Evolutionary conservation across 2,113 vertebrate genomes (phyloP), one percentile per base, ranked within the genome.

Genomic region (Apodemus sylvaticus): DNA sequence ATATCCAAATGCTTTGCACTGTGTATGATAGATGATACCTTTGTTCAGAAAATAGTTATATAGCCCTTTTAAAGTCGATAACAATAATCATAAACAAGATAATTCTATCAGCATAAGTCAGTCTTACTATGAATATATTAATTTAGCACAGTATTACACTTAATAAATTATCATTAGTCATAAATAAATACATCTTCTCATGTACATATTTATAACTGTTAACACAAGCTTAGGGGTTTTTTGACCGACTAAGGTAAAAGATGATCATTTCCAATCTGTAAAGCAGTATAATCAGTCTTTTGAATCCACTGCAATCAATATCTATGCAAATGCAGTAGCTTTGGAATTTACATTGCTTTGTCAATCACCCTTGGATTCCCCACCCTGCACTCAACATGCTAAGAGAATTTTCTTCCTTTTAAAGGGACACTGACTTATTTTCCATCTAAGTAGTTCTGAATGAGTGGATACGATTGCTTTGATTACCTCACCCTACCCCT

Each of bases 261-360:
- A 94, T 62, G 74, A 36, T 95, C 81, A 94, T 93, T 95, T 96
- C 81, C 74, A 94, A 95, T 92, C 68, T 95, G 93, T 93, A 94
- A 96, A 91, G 93, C 86, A 71, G 71, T 68, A 85, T 94, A 90
- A 92, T 96, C 91, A 95, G 91, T 96, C 94, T 94, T 96, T 86
- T 96, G 96, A 97, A 95, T 89, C 95, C 71, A 89, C 86, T 95
- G 89, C 94, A 95, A 94, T 97, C 97, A 97, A 94, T 97, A 88
- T 94, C 86, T 95, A 95, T 98, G 96, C 76, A 97, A 95, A 97
- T 96, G 5, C 34, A 4, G 17, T 87, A 26, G 73, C 89, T 95
- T 91, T 89, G 89, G 87, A 97, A 96, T 97, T 96, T 96, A 93
- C 79, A 95, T 31, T 85, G 68, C 94, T 82, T 94, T 97, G 93